Evolutionary conservation across 2,888 invertebrate genomes (phyloP), one percentile per base, ranked within the genome.

Genomic region (Himalopsyche japonica): DNA sequence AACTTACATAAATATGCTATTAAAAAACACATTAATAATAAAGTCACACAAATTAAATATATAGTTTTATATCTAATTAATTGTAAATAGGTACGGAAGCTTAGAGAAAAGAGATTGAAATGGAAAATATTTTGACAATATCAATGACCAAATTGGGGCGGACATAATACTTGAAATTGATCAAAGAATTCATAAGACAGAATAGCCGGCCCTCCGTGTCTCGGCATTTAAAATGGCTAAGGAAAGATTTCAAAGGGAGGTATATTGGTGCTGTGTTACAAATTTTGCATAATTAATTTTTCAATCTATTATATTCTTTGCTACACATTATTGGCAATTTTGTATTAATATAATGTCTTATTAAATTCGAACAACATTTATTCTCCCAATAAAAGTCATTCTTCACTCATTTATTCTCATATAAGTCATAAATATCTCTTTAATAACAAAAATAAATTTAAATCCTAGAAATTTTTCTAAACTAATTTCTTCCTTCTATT

Each of bases 401-500:
- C 70, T 12, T 70, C 30, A 12, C 10, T 12, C 70, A 27, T 18
- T 20, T 12, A 37, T 15, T 30, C 30, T 32, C 76, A 76, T 32
- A 77, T 32, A 77, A 77, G 32, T 70, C 70, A 70, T 70, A 70
- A 70, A 70, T 77, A 77, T 34, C 43, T 77, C 77, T 32, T 43
- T 77, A 77, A 77, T 18, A 77, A 24, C 24, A 77, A 32, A n/a
- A 24, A 4, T 47, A 78, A 18, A 1, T 10, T 30, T 24, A 27
- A 24, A 10, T 78, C 18, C 78, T 20, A 77, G 37, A 37, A 64
- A 34, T n/a, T 77, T 15, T 37, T 78, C 37, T 81, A 86, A 57
- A 81, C 79, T 15, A 85, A n/a, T 37, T 85, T 86, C 83, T 91
- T 91, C 88, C 91, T 91, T 88, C 91, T 89, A 88, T 93, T 93